Conservation (phyloP, 2,113 vertebrate genomes). For the Porphyrio hochstetteri region DNA sequence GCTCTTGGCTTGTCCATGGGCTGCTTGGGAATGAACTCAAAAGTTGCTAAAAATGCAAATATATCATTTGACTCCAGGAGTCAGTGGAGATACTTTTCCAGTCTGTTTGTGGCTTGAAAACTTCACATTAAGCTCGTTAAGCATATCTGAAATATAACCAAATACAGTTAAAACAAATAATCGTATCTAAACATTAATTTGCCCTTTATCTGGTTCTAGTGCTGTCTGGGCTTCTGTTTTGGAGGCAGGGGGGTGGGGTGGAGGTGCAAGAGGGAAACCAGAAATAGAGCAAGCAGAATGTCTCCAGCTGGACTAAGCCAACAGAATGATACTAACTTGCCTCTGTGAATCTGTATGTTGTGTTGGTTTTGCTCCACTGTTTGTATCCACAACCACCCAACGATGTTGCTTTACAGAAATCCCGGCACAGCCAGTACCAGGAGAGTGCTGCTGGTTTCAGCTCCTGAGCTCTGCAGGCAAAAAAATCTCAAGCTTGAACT, state of each 20-base stretch:
- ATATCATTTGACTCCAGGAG: not conserved
- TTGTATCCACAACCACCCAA: not conserved
- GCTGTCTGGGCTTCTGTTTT: not conserved
- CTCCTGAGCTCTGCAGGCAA: constrained; percentile 15
- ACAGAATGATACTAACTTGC: not conserved
- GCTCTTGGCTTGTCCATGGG: not conserved
- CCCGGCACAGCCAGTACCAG: not conserved
- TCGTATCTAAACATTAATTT: not conserved
- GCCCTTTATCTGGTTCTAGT: not conserved
- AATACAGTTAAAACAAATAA: not conserved
- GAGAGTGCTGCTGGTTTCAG: constrained; percentile 2
- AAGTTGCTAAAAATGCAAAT: not conserved
- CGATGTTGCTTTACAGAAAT: not conserved
- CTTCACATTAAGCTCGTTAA: not conserved
- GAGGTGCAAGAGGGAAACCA: not conserved
- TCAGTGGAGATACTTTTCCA: not conserved
- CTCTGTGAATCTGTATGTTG: not conserved
- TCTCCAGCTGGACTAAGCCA: not conserved
- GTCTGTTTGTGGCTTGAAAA: not conserved
- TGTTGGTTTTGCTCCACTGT: not conserved
- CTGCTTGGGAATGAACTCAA: not conserved
- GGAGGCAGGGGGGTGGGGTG: fast-evolving
- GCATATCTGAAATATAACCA: not conserved
- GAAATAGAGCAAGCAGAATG: not conserved
- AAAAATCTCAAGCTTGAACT: constrained; percentile 24